Base-by-base conservation (phyloP, 1,140 invertebrate species). In the Drosophila rhopaloa region DNA sequence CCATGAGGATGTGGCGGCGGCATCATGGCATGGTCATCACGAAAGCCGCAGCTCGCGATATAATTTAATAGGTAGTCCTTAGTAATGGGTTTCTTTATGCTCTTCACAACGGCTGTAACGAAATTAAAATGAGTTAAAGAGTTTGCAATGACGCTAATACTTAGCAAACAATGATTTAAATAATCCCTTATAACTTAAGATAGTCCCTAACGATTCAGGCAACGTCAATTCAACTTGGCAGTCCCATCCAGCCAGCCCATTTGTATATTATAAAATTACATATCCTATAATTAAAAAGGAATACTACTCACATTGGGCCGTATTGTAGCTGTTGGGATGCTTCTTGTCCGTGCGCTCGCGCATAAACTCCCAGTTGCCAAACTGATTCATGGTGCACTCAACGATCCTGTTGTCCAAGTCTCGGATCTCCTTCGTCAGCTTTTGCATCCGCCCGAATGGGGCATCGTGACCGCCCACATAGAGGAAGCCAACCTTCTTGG, bases 321-420 rank as follows among this genome's bases (percentile, higher is more conserved):
- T 99, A 3, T 93, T 94, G 59, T 93, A 96, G 56, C 96, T 96
- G 93, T 99, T 99, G 1, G 99, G 98, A 93, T 96, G 98, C 1
- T 97, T 98, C 93, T 99, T 99, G 92, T 99, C 99, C 0, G 96
- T 98, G 85, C 99, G 94, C 92, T 98, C 97, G 54, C 98, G 94
- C 97, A 99, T 98, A 90, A 98, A 99, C 46, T 96, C 94, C 99
- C 99, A 99, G 66, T 95, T 92, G 35, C 94, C 93, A 47, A 95
- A 94, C 38, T 96, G 94, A 57, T 91, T 91, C 79, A 93, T 95
- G 83, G 96, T 97, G 93, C 99, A 99, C 93, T 99, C 99, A 41
- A 99, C 96, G 48, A 99, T 99, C 93, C 99, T 99, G 76, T 96
- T 96, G 93, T 99, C 94, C 41, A 98, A 93, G 50, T 97, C 94